Base-by-base conservation (phyloP, 2,888 invertebrate species). In the Physocephala rufipes region DNA sequence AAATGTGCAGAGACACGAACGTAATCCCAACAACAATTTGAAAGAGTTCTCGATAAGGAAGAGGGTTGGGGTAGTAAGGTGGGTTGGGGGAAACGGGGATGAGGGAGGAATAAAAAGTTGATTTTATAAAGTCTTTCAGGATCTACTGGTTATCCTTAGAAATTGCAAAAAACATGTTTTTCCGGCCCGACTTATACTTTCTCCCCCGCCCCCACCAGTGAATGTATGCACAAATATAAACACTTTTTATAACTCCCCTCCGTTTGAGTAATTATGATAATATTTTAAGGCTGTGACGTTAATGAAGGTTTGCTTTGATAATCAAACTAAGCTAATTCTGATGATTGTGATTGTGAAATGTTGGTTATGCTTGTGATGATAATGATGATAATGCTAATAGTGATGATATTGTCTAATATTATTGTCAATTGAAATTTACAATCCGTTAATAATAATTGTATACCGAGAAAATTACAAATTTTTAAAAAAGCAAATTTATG, bases 401-500 rank as follows among this genome's bases (percentile, higher is more conserved):
- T 28, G 24, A 26, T 26, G 24, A 1, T 21, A 16, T 24, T 26
- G 58, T 28, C 59, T 7, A 30, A 30, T 16, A 59, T 21, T 21
- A 21, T 59, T 49, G 49, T 7, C 49, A 49, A 49, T 5, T n/a
- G 49, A 49, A 16, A 49, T 49, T 16, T 49, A 16, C 5, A 49
- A 13, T 49, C 49, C 36, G 36, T 36, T 36, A 4, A 9, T 36
- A 36, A 36, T 9, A 9, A 36, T 36, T 36, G 4, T 9, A 7
- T 36, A 9, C 36, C 4, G 36, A 36, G 36, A 36, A 55, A 55
- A n/a, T 13, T n/a, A 55, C 26, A 55, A 55, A n/a, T n/a, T n/a
- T n/a, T n/a, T n/a, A n/a, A 51, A 65, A 36, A 36, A 55, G 36
- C 36, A 66, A 21, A 43, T 55, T 55, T 66, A 43, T 55, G 36